A percentile compares a stretch with the other conserved stretches of the same genome.
Conservation (phyloP, 2,113 vertebrate genomes). For the Pimephales promelas region DNA sequence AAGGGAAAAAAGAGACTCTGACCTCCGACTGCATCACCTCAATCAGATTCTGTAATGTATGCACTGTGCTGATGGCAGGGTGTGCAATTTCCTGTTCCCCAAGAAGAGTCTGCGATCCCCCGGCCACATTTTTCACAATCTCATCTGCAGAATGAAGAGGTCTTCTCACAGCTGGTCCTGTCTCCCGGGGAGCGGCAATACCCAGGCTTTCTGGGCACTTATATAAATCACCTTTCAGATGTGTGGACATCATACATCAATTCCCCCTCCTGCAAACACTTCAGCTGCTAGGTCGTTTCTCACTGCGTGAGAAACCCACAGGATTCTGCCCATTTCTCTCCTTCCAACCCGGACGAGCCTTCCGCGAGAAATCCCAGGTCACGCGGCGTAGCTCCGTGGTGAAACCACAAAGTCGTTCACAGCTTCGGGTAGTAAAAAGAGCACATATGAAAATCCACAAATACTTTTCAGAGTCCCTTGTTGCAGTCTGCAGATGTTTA, state of each 20-base stretch:
- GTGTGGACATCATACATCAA: constrained; percentile 63
- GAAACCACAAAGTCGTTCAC: constrained; percentile 46
- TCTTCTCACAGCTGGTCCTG: constrained; percentile 56
- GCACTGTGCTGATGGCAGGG: constrained; percentile 48
- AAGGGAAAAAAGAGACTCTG: constrained; percentile 21
- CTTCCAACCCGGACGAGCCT: constrained; percentile 34
- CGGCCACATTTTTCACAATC: constrained; percentile 52
- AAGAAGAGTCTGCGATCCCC: constrained; percentile 48
- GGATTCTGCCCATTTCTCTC: constrained; percentile 43
- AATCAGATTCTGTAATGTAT: constrained; percentile 55
- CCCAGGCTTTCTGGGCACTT: constrained; percentile 54
- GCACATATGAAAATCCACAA: constrained; percentile 39
- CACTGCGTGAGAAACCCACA: constrained; percentile 47
- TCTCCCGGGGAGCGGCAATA: constrained; percentile 47
- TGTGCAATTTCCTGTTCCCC: constrained; percentile 55
- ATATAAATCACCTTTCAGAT: constrained; percentile 56
- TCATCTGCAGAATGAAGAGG: constrained; percentile 61
- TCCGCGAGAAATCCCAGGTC: constrained; percentile 13
- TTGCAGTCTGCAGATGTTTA: constrained; percentile 28
- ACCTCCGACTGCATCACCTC: constrained; percentile 32
- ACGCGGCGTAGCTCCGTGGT: constrained; percentile 42
- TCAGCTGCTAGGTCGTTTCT: constrained; percentile 37
- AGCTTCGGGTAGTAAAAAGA: constrained; percentile 45
- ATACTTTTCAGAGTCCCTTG: constrained; percentile 2
- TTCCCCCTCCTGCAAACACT: constrained; percentile 45